phyloP scores from a whole-genome alignment of 2,888 invertebrate species.

The Agrenia bidenticulata region DNA sequence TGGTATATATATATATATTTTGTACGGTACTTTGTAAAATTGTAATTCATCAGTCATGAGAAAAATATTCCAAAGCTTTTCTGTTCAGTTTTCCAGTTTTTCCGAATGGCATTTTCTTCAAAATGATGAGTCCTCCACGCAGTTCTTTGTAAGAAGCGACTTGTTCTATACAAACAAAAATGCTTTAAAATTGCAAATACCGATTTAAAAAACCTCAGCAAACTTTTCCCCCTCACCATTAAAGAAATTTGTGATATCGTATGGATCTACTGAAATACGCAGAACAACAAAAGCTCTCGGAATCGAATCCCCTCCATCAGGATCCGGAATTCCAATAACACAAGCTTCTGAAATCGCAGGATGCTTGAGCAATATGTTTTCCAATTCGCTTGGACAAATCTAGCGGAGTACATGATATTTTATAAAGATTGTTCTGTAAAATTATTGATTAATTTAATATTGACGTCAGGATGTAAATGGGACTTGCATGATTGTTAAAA shows the following conservation, averaged over 20 bases:
- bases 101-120: conserved; percentile 26
- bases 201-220: not conserved
- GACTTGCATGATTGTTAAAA: not conserved
- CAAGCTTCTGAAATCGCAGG: conserved; percentile 36
- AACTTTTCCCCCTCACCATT: not conserved
- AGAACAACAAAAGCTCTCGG: conserved; percentile 40
- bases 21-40: conserved; percentile 27
- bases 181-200: not conserved
- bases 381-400: conserved; percentile 44
- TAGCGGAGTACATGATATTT: conserved; percentile 6
- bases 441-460: no score
- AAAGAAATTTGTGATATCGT: conserved; percentile 10
- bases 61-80: conserved; percentile 14
- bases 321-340: conserved; percentile 37
- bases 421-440: not conserved
- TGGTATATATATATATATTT: no score
- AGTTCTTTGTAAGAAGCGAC: conserved; percentile 32
- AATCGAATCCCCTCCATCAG: conserved; percentile 30
- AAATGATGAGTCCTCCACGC: conserved; percentile 31
- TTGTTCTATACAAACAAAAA: conserved; percentile 21
- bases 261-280: not conserved
- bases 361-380: conserved; percentile 36
- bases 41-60: conserved; percentile 21
- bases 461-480: not conserved
- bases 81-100: conserved; percentile 33